These are phyloP conservation scores for Drosophila willistoni DNA, from an alignment of 1,140 invertebrate genomes.

Conservation along the genomic window DNA sequence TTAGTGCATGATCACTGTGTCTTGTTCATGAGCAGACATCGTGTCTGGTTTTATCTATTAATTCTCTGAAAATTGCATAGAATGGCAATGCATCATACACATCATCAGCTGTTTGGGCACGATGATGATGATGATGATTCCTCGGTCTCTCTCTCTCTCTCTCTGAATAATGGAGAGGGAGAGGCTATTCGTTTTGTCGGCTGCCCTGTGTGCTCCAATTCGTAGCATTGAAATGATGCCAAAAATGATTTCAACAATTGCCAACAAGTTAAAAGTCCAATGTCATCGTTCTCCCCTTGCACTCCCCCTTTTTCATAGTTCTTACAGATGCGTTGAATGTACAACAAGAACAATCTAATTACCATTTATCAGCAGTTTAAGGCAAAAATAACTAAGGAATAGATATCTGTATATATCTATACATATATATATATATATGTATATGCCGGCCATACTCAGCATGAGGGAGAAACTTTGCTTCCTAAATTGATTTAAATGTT, in stretches of 20 bases:
- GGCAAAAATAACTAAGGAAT: slow-evolving; percentile 48
- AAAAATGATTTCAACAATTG: slow-evolving; percentile 49
- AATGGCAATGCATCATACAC: slow-evolving; percentile 11
- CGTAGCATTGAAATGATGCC: slow-evolving; percentile 65
- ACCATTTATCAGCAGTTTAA: slow-evolving; percentile 66
- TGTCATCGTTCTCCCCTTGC: slow-evolving; percentile 48
- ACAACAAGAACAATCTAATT: slow-evolving; percentile 41
- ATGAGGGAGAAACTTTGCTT: slow-evolving; percentile 28
- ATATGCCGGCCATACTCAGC: neutral
- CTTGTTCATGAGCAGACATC: slow-evolving; percentile 56
- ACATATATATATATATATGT: no score
- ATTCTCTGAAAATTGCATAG: slow-evolving; percentile 21
- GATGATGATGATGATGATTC: slow-evolving; percentile 14
- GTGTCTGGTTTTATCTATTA: slow-evolving; percentile 44
- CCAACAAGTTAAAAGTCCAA: slow-evolving; percentile 66
- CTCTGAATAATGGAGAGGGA: slow-evolving; percentile 14
- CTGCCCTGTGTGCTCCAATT: slow-evolving; percentile 38
- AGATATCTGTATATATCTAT: neutral
- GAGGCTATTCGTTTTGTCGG: neutral
- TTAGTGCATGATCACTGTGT: slow-evolving; percentile 37
- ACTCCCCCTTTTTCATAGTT: neutral
- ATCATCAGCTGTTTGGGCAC: slow-evolving; percentile 36
- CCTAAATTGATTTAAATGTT: slow-evolving; percentile 57
- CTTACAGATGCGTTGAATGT: slow-evolving; percentile 43
- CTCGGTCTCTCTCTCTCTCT: neutral